Conservation (phyloP, 2,888 invertebrate species). For the Melieria picta region DNA sequence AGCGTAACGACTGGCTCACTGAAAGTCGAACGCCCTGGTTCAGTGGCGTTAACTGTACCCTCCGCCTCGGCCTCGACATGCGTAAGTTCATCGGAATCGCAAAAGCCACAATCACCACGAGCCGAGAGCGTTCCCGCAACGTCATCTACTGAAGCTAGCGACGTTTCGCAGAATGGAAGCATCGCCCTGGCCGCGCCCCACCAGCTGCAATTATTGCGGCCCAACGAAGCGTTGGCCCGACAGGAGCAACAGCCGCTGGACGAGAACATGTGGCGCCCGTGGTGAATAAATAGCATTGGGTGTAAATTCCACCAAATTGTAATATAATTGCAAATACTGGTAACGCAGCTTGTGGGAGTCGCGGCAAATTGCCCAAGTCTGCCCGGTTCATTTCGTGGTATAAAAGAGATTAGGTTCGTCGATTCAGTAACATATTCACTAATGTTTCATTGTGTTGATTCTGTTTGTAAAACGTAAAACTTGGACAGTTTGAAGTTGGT, state of each 20-base stretch:
- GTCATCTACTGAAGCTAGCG: constrained; percentile 45
- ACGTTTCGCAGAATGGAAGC: constrained; percentile 44
- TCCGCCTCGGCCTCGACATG: constrained; percentile 48
- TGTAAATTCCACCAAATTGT: too few relatives aligned
- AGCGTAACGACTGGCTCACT: constrained; percentile 46
- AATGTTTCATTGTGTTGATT: too few relatives aligned
- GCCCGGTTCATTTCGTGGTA: too few relatives aligned
- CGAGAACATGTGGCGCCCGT: constrained; percentile 70
- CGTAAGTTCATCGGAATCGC: constrained; percentile 54
- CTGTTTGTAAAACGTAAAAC: too few relatives aligned
- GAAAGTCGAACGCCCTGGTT: constrained; percentile 49
- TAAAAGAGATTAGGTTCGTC: too few relatives aligned
- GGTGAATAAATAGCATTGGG: constrained; percentile 56
- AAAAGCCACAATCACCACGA: constrained; percentile 15
- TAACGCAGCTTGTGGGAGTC: too few relatives aligned
- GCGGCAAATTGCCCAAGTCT: too few relatives aligned
- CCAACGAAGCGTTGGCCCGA: constrained; percentile 35
- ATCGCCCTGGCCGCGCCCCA: constrained; percentile 36
- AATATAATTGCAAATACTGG: too few relatives aligned
- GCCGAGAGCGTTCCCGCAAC: constrained; percentile 51
- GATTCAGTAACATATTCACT: too few relatives aligned
- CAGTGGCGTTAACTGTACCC: constrained; percentile 45
- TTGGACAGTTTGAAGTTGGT: too few relatives aligned
- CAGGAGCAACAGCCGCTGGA: constrained; percentile 53
- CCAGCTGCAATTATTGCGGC: constrained; percentile 47